phyloP scores from a whole-genome alignment of 2,888 invertebrate genomes.

The Linyphia triangularis region DNA sequence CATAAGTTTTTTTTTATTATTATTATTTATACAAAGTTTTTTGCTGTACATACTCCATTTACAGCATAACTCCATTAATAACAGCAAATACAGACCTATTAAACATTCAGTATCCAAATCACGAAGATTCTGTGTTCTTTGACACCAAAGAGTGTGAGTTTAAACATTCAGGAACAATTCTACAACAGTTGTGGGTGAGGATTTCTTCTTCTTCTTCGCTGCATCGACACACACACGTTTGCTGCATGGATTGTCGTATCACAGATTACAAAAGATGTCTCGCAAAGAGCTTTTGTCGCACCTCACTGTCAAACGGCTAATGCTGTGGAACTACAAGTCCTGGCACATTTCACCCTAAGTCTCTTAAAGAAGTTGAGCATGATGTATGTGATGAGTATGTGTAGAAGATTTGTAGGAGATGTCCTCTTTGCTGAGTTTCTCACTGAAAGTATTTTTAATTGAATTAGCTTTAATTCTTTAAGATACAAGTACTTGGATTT shows the following conservation, averaged over 20 bases:
- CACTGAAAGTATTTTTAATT: slow-evolving; percentile 27
- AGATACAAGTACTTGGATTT: too few relatives aligned
- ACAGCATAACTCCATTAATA: not conserved
- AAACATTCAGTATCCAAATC: slow-evolving; percentile 5
- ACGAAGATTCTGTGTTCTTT: not conserved
- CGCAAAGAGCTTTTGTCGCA: too few relatives aligned
- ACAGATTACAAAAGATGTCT: slow-evolving; percentile 51
- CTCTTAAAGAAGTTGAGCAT: slow-evolving; percentile 39
- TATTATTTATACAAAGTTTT: too few relatives aligned
- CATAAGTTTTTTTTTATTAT: too few relatives aligned
- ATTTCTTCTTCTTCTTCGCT: not conserved
- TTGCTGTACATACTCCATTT: too few relatives aligned
- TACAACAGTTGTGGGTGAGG: slow-evolving; percentile 5
- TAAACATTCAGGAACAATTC: slow-evolving; percentile 43
- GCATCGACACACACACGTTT: not conserved
- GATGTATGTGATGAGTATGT: not conserved
- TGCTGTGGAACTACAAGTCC: not conserved
- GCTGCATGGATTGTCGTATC: slow-evolving; percentile 66
- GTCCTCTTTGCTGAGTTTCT: slow-evolving; percentile 20
- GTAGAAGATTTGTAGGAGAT: not conserved
- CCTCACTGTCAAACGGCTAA: slow-evolving; percentile 11
- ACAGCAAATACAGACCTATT: slow-evolving; percentile 4
- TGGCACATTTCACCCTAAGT: not conserved
- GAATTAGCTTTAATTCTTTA: not conserved
- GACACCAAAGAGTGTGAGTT: not conserved